Percentiles rank a stretch among this genome's conserved stretches.
phyloP scores from a whole-genome alignment of 2,113 vertebrate genomes.

The Sigmodon hispidus region DNA sequence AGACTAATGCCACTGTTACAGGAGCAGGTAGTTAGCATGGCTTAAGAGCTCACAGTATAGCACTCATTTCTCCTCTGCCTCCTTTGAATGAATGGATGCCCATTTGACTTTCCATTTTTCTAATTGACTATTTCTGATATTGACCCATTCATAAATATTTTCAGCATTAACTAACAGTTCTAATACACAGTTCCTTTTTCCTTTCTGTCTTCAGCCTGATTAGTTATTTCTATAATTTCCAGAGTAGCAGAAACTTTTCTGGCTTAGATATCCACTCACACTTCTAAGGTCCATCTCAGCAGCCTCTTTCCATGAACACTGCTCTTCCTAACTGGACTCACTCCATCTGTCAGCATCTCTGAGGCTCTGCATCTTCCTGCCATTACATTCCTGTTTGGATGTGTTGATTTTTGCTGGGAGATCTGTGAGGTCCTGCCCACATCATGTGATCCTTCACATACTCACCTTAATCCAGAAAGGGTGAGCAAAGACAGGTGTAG shows the following conservation, averaged over 20 bases:
- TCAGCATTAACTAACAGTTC: background rate
- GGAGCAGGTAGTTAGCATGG: background rate
- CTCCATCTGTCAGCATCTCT: background rate
- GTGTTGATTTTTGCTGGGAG: background rate
- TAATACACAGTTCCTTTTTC: background rate
- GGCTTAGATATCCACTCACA: background rate
- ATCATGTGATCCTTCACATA: background rate
- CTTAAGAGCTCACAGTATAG: background rate
- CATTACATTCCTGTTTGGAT: background rate
- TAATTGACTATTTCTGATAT: background rate
- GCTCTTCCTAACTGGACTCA: background rate
- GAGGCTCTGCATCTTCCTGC: background rate
- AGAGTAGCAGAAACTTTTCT: background rate
- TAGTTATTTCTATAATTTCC: background rate
- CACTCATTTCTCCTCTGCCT: background rate
- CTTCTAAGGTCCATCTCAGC: background rate
- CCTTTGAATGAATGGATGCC: background rate
- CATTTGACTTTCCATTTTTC: background rate
- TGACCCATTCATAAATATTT: background rate
- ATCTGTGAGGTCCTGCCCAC: background rate
- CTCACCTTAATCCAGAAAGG: background rate
- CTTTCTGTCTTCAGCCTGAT: background rate
- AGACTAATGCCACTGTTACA: background rate
- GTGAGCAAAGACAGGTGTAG: background rate
- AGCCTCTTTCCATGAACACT: accelerated